phyloP scores from a whole-genome alignment of 1,140 invertebrate species.

The Bombus pyrosoma region DNA sequence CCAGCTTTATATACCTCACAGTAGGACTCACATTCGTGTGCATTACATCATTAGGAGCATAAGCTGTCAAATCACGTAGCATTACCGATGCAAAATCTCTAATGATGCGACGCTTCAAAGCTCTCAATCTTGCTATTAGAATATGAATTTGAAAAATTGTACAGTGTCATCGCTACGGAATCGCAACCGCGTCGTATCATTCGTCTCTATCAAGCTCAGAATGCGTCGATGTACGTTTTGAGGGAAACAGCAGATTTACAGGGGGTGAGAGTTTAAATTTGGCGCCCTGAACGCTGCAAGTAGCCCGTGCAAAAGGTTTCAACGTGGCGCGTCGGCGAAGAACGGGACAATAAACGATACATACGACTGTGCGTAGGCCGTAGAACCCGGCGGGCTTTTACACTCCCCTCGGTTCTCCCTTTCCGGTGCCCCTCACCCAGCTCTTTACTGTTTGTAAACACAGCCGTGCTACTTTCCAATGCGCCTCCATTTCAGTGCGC shows the following conservation, averaged over 20 bases:
- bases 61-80: too few species aligned
- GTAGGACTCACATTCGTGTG: too few species aligned
- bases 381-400: conserved; percentile 62
- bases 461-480: conserved; percentile 71
- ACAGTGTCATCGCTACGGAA: too few species aligned
- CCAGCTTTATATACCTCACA: too few species aligned
- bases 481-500: conserved; percentile 63
- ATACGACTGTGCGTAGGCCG: conserved; percentile 53
- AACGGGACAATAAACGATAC: conserved; percentile 65
- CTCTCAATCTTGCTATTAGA: too few species aligned
- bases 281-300: neutral
- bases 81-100: too few species aligned
- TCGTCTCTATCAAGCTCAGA: too few species aligned
- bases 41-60: too few species aligned
- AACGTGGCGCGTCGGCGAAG: conserved; percentile 32
- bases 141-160: too few species aligned
- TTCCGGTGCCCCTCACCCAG: conserved; percentile 27
- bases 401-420: conserved; percentile 47
- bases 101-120: too few species aligned
- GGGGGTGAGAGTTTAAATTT: neutral
- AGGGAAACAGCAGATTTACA: neutral
- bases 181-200: too few species aligned
- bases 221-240: neutral
- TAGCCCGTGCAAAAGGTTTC: conserved; percentile 19
- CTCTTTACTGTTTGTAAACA: conserved; percentile 74